These are phyloP conservation scores for Trichomalopsis sarcophagae DNA, from an alignment of 1,140 invertebrate species.

Conservation along the genomic window DNA sequence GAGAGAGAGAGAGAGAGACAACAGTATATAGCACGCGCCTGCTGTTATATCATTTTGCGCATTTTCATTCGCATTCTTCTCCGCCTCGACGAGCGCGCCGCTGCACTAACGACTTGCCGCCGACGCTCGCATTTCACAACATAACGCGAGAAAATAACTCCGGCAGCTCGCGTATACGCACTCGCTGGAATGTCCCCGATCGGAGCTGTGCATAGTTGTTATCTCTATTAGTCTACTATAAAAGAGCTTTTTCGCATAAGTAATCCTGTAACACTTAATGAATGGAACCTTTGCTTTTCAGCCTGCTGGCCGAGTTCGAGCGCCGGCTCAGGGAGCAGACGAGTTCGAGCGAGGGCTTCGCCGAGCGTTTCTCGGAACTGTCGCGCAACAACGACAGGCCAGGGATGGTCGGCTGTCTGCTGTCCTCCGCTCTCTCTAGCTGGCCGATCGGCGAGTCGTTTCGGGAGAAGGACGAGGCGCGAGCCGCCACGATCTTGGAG, in stretches of 20 bases:
- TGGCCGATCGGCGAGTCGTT: not conserved
- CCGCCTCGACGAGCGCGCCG: not conserved
- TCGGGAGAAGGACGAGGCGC: not conserved
- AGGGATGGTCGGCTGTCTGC: slow-evolving; percentile 59
- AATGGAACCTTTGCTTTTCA: not conserved
- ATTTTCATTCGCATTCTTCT: not conserved
- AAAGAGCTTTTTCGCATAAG: no score
- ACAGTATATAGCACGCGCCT: not conserved
- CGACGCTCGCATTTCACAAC: not conserved
- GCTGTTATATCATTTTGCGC: not conserved
- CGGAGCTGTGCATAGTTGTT: not conserved
- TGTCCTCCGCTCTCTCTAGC: not conserved
- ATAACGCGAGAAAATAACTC: not conserved
- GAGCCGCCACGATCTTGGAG: not conserved
- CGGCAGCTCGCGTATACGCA: not conserved
- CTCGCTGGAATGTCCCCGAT: not conserved
- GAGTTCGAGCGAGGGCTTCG: slow-evolving; percentile 45
- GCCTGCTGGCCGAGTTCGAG: slow-evolving; percentile 26
- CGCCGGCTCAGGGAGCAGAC: not conserved
- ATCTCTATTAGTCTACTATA: no score
- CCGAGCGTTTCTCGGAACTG: slow-evolving; percentile 57
- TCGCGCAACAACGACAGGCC: slow-evolving; percentile 60
- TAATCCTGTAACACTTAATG: no score
- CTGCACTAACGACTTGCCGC: not conserved
- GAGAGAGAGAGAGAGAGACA: no score